These are phyloP conservation scores for Megalops cyprinoides DNA, from an alignment of 2,797 vertebrate species.

Conservation along the genomic window DNA sequence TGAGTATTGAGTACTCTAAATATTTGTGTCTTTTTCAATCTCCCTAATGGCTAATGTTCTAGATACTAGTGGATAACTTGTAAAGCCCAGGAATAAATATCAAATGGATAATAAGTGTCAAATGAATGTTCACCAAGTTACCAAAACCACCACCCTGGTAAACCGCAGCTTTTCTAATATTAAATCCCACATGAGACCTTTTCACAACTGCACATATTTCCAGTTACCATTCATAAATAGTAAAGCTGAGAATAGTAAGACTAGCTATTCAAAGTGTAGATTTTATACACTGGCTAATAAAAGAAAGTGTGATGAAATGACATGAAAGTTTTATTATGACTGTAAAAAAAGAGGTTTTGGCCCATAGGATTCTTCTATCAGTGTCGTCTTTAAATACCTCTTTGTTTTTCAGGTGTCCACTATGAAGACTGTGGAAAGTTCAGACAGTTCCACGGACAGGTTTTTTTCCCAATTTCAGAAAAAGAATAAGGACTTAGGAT, in stretches of 20 bases:
- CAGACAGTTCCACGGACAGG: constrained; percentile 3
- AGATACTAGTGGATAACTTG: background rate
- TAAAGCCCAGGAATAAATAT: no score
- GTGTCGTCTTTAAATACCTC: background rate
- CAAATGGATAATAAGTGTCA: no score
- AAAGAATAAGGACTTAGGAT: background rate
- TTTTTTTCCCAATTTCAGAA: constrained; percentile 11
- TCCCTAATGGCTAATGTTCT: no score
- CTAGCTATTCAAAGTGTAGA: no score
- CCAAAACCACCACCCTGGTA: background rate
- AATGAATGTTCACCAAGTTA: background rate
- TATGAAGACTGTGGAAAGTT: constrained; percentile 33
- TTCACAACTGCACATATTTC: background rate
- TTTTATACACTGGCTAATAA: no score
- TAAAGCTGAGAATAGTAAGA: no score
- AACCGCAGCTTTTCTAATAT: background rate
- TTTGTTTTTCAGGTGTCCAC: constrained; percentile 26
- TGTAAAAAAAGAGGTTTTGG: background rate
- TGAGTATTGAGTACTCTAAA: background rate
- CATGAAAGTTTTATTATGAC: no score
- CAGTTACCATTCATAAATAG: no score
- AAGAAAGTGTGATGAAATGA: no score
- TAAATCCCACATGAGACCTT: background rate
- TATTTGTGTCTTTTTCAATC: no score
- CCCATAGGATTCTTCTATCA: background rate